Percentiles rank a stretch among this genome's conserved stretches.
Evolutionary conservation across 2,888 invertebrate species (phyloP).

Genomic region (Galerucella pusilla): DNA sequence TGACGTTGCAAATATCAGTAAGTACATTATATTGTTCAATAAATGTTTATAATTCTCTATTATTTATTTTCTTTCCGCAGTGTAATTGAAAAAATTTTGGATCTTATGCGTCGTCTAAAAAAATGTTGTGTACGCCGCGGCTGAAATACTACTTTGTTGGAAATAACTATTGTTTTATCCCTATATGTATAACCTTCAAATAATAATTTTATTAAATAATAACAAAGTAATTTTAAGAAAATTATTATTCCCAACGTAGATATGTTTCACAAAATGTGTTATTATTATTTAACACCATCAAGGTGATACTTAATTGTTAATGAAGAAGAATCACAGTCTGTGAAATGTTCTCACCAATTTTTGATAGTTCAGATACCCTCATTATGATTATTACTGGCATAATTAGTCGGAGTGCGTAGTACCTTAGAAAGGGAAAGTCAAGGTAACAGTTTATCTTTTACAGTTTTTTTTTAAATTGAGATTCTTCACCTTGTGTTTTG

Average conservation of each 20-base stretch:
- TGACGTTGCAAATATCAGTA: too few relatives aligned
- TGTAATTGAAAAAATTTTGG: too few relatives aligned
- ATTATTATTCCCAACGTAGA: background rate
- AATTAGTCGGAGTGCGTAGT: background rate
- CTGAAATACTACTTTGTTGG: too few relatives aligned
- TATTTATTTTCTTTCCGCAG: too few relatives aligned
- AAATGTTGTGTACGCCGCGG: too few relatives aligned
- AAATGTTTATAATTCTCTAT: too few relatives aligned
- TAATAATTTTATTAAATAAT: too few relatives aligned
- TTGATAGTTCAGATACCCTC: conserved; percentile 16
- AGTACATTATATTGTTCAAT: too few relatives aligned
- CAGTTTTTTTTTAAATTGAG: background rate
- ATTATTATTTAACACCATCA: conserved; percentile 7
- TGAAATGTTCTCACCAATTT: conserved; percentile 31
- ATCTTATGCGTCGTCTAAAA: too few relatives aligned
- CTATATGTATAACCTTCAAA: background rate
- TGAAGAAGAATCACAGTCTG: conserved; percentile 21
- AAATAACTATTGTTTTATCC: background rate
- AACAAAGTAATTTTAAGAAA: background rate
- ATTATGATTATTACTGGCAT: background rate
- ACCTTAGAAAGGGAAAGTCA: background rate
- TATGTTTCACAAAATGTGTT: background rate
- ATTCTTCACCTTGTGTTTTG: too few relatives aligned
- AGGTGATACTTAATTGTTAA: conserved; percentile 20
- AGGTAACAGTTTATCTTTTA: background rate